phyloP scores from a whole-genome alignment of 1,140 invertebrate species.

The Zeugodacus cucurbitae region DNA sequence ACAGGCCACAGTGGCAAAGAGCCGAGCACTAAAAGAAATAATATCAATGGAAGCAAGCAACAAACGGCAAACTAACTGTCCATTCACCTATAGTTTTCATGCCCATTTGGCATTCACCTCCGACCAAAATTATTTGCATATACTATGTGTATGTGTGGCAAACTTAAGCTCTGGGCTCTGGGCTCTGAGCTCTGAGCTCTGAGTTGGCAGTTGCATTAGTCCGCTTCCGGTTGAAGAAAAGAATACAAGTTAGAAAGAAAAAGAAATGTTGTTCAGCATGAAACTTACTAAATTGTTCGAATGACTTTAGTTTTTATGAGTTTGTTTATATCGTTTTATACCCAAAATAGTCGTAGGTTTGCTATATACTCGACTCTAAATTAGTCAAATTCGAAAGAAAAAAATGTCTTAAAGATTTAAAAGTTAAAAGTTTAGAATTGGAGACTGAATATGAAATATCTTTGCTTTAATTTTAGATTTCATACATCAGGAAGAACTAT shows the following conservation, averaged over 20 bases:
- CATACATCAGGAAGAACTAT: too few species aligned
- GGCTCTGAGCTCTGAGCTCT: neutral
- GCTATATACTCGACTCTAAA: too few species aligned
- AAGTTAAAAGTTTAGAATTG: too few species aligned
- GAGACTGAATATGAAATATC: too few species aligned
- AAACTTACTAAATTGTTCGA: too few species aligned
- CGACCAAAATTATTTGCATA: neutral
- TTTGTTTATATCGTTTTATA: too few species aligned
- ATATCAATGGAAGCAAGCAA: neutral
- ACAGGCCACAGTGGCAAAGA: neutral
- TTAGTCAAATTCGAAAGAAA: too few species aligned
- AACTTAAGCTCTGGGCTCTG: neutral
- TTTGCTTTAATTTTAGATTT: too few species aligned
- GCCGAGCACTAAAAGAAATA: neutral
- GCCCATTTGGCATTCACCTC: conserved; percentile 21
- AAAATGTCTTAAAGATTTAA: too few species aligned
- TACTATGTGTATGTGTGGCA: neutral
- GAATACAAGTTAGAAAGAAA: neutral
- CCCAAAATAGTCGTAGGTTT: too few species aligned
- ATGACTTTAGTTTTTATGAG: too few species aligned
- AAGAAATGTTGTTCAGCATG: neutral
- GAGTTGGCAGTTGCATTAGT: conserved; percentile 27
- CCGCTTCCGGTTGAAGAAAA: neutral
- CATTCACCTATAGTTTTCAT: neutral
- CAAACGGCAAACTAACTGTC: neutral